phyloP scores from a whole-genome alignment of 2,113 vertebrate genomes.

The Emydocephalus ijimae region DNA sequence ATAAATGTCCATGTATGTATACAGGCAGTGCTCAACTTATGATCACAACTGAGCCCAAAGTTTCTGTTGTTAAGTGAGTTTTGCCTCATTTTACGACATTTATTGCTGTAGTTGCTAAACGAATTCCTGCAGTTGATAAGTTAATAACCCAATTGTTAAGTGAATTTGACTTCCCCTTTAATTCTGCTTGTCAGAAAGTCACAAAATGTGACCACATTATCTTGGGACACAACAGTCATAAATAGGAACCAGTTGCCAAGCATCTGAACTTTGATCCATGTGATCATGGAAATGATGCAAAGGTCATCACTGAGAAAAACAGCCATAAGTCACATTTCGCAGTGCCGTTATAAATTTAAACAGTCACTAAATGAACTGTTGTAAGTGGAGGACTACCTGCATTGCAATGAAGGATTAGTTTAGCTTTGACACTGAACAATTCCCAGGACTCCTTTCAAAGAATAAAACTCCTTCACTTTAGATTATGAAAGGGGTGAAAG shows the following conservation, averaged over 20 bases:
- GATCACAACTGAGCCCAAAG: too few species aligned
- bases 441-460: neutral
- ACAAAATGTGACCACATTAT: neutral
- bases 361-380: neutral
- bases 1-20: too few species aligned
- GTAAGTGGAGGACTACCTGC: neutral
- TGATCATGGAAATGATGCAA: neutral
- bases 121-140: too few species aligned
- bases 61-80: too few species aligned
- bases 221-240: neutral
- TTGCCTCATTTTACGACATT: too few species aligned
- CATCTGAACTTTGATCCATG: neutral
- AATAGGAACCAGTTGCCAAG: neutral
- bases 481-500: conserved; percentile 57
- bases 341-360: neutral
- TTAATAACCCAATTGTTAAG: too few species aligned
- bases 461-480: conserved; percentile 15
- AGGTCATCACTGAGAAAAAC: neutral
- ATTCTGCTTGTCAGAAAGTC: neutral
- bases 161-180: neutral
- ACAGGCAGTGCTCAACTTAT: too few species aligned
- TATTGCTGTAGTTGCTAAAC: too few species aligned
- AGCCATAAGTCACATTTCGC: neutral
- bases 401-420: neutral
- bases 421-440: neutral